phyloP scores from a whole-genome alignment of 2,888 invertebrate species.

The Psylliodes chrysocephalus region DNA sequence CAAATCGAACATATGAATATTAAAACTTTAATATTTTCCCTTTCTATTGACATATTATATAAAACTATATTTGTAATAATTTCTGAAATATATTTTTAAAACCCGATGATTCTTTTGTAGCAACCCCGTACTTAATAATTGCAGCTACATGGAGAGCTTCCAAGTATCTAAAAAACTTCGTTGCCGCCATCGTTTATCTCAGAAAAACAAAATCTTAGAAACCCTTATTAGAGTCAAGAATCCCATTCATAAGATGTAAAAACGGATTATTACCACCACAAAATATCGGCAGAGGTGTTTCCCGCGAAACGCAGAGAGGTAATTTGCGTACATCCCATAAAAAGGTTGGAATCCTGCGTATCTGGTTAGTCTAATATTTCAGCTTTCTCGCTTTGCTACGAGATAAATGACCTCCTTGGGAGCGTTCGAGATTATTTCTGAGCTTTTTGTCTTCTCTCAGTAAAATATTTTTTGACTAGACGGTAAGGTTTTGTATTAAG shows the following conservation, averaged over 20 bases:
- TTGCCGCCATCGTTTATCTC: too few relatives aligned
- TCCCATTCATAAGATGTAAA: background rate
- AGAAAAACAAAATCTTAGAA: too few relatives aligned
- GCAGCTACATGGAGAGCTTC: too few relatives aligned
- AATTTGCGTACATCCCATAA: slow-evolving; percentile 33
- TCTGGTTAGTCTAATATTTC: slow-evolving; percentile 34
- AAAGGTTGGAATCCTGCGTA: slow-evolving; percentile 27
- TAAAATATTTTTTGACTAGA: slow-evolving; percentile 22
- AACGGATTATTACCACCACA: slow-evolving; percentile 2
- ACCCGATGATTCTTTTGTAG: too few relatives aligned
- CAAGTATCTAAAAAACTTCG: too few relatives aligned
- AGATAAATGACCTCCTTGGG: slow-evolving; percentile 24
- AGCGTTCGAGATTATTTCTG: slow-evolving; percentile 23
- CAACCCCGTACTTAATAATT: too few relatives aligned
- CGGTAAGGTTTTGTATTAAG: slow-evolving; percentile 3
- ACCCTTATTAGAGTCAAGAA: too few relatives aligned
- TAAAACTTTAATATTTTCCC: too few relatives aligned
- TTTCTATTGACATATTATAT: too few relatives aligned
- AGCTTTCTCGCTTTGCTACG: slow-evolving; percentile 26
- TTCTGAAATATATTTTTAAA: too few relatives aligned
- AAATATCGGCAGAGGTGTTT: slow-evolving; percentile 22
- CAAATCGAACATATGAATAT: too few relatives aligned
- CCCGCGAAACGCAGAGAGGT: slow-evolving; percentile 18
- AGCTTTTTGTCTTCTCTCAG: slow-evolving; percentile 20
- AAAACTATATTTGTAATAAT: too few relatives aligned